phyloP scores from a whole-genome alignment of 2,113 vertebrate genomes.

The Chiloscyllium plagiosum region DNA sequence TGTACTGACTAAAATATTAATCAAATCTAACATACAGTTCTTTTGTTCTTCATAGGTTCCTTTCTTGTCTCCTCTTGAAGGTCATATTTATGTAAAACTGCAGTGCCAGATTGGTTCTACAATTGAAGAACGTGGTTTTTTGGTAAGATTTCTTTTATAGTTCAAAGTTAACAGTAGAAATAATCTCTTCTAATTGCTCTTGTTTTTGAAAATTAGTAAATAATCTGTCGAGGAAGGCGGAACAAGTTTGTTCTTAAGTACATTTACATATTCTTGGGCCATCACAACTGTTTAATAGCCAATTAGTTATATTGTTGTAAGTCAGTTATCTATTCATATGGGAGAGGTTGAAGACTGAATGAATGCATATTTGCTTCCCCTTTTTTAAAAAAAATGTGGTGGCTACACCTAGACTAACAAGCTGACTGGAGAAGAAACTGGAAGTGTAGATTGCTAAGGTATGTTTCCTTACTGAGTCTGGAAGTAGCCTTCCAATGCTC shows the following conservation, averaged over 20 bases:
- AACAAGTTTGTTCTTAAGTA: background rate
- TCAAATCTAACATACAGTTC: background rate
- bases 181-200: background rate
- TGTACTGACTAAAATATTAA: background rate
- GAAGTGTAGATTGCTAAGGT: background rate
- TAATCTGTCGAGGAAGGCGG: background rate
- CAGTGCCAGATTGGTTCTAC: constrained; percentile 83
- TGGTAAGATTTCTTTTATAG: constrained; percentile 63
- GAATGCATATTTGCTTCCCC: background rate
- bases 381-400: background rate
- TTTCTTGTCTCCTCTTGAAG: constrained; percentile 85
- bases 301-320: background rate
- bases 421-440: background rate
- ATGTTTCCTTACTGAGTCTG: background rate
- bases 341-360: background rate
- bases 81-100: constrained; percentile 80
- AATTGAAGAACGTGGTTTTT: constrained; percentile 82
- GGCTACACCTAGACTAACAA: background rate
- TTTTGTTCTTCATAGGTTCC: constrained; percentile 66
- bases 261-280: background rate
- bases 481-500: background rate
- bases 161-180: background rate
- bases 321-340: background rate
- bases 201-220: background rate
- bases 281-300: background rate